Percentiles rank a stretch among this genome's conserved stretches.
Conservation (phyloP, 2,113 vertebrate genomes). For the Oreocharis arfaki region DNA sequence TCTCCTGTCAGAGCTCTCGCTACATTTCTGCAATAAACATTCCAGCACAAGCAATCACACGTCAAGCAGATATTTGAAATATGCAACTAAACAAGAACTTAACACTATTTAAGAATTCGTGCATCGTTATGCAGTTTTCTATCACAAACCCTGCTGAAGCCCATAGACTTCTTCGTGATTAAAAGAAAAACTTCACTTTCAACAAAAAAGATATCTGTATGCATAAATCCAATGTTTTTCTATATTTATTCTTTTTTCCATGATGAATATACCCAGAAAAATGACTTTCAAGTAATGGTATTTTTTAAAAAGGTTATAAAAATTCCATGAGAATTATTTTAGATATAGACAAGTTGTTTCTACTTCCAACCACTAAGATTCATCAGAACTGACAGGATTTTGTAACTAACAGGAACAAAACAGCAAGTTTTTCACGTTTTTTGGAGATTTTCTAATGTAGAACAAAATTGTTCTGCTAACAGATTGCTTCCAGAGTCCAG, state of each 20-base stretch:
- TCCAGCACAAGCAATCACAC: slow-evolving; percentile 83
- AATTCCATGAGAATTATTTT: background rate
- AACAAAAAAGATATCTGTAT: background rate
- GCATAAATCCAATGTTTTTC: background rate
- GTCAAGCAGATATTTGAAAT: slow-evolving; percentile 83
- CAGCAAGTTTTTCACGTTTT: background rate
- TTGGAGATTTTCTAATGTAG: background rate
- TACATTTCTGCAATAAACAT: slow-evolving; percentile 73
- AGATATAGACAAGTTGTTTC: background rate
- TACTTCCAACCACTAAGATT: background rate
- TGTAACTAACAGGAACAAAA: background rate
- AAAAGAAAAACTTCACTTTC: background rate
- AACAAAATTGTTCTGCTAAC: background rate
- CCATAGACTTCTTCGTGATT: background rate
- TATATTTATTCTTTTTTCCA: background rate
- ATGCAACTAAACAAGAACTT: slow-evolving; percentile 80
- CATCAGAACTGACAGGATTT: background rate
- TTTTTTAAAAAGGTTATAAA: background rate
- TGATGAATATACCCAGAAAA: background rate
- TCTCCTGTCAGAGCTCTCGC: slow-evolving; percentile 72
- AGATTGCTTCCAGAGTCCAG: background rate
- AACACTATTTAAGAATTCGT: background rate
- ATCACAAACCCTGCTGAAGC: background rate
- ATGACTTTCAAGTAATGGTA: background rate
- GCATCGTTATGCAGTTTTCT: background rate